A percentile compares a stretch with the other conserved stretches of the same genome.
phyloP scores from a whole-genome alignment of 2,888 invertebrate species.

The Anthrax anthrax region DNA sequence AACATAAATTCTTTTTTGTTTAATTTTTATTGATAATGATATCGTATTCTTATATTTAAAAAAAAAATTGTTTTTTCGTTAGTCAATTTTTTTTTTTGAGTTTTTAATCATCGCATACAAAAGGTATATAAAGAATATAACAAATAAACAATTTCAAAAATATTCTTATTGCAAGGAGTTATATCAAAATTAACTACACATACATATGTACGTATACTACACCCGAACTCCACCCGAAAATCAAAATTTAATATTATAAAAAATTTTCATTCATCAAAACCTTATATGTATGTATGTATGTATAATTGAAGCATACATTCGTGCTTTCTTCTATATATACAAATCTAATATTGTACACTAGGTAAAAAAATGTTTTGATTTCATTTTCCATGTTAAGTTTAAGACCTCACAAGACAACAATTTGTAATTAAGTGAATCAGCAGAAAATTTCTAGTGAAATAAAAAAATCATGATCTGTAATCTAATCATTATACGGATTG shows the following conservation, averaged over 20 bases:
- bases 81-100: too few species aligned
- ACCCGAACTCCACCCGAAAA: not conserved
- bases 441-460: conserved; percentile 4
- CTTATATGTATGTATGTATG: too few species aligned
- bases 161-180: too few species aligned
- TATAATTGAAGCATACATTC: too few species aligned
- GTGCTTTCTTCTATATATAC: too few species aligned
- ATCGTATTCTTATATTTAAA: not conserved
- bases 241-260: not conserved
- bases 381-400: conserved; percentile 4
- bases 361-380: not conserved
- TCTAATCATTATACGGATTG: not conserved
- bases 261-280: not conserved
- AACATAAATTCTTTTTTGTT: conserved; percentile 7
- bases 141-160: too few species aligned
- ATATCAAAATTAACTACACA: not conserved
- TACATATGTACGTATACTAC: too few species aligned
- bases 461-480: not conserved
- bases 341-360: not conserved
- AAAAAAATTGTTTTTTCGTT: not conserved
- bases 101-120: too few species aligned
- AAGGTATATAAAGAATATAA: too few species aligned
- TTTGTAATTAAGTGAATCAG: conserved; percentile 15
- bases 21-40: conserved; percentile 1
- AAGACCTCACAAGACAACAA: conserved; percentile 14